phyloP scores from a whole-genome alignment of 2,888 invertebrate genomes.

The Tuberolachnus salignus region DNA sequence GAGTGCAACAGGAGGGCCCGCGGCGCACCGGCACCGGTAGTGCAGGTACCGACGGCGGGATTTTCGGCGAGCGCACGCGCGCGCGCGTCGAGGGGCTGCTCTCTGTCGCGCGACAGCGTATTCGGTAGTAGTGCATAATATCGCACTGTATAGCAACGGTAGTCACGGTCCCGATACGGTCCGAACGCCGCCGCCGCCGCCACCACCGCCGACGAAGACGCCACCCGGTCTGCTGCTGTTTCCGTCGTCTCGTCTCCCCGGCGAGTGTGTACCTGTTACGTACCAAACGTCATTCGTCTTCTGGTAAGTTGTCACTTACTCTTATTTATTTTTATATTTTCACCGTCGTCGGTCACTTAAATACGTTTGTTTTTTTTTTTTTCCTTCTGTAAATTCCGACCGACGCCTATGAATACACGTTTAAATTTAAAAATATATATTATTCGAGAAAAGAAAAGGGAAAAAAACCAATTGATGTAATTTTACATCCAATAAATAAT shows the following conservation, averaged over 20 bases:
- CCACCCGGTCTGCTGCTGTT: neutral
- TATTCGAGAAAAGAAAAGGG: neutral
- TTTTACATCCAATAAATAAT: too few species aligned
- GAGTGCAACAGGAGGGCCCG: constrained; percentile 48
- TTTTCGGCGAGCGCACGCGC: neutral
- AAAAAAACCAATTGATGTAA: too few species aligned
- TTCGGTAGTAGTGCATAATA: neutral
- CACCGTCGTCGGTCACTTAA: too few species aligned
- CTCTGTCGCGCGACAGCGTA: neutral
- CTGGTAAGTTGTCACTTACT: neutral
- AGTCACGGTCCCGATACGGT: constrained; percentile 43
- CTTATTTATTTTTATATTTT: too few species aligned
- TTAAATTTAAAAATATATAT: too few species aligned
- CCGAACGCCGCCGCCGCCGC: neutral
- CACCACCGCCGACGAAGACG: neutral
- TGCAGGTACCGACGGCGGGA: neutral
- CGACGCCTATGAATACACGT: too few species aligned
- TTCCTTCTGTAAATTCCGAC: neutral
- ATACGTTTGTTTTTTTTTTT: neutral
- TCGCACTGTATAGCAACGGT: neutral
- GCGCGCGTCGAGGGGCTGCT: neutral
- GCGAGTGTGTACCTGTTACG: constrained; percentile 30
- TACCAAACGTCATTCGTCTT: neutral
- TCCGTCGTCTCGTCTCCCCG: neutral
- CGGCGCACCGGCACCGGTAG: neutral